phyloP scores from a whole-genome alignment of 2,113 vertebrate genomes.

The Trinectes maculatus region DNA sequence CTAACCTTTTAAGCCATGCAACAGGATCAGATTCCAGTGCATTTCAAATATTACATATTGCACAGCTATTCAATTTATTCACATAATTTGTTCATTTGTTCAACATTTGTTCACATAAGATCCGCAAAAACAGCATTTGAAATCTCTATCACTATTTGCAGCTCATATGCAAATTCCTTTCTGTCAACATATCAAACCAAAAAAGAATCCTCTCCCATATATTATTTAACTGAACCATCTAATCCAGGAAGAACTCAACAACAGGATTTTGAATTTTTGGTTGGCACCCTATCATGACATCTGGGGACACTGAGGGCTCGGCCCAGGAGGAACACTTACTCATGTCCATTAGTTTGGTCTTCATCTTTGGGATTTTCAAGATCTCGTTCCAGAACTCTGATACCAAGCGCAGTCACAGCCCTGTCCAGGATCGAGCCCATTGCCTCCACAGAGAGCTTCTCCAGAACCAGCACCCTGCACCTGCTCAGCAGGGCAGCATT shows the following conservation, averaged over 20 bases:
- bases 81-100: too few relatives aligned
- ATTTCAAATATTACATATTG: conserved; percentile 1
- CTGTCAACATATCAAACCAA: conserved; percentile 37
- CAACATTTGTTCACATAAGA: too few relatives aligned
- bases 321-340: conserved; percentile 83
- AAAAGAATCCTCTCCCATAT: conserved; percentile 32
- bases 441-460: conserved; percentile 89
- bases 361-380: conserved; percentile 64
- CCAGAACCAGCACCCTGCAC: conserved; percentile 93
- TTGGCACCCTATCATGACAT: conserved; percentile 25
- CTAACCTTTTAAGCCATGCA: conserved; percentile 17
- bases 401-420: conserved; percentile 86
- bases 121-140: too few relatives aligned
- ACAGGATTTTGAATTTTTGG: too few relatives aligned
- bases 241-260: conserved; percentile 24
- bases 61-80: too few relatives aligned
- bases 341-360: conserved; percentile 64
- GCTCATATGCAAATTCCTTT: conserved; percentile 20
- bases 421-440: conserved; percentile 90
- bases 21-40: neutral
- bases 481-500: conserved; percentile 93
- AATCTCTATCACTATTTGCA: too few relatives aligned
- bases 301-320: conserved; percentile 35
- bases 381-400: conserved; percentile 79
- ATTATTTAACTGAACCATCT: conserved; percentile 28